These are phyloP conservation scores for Aleiodes alternator DNA, from an alignment of 2,888 invertebrate species.

Conservation along the genomic window DNA sequence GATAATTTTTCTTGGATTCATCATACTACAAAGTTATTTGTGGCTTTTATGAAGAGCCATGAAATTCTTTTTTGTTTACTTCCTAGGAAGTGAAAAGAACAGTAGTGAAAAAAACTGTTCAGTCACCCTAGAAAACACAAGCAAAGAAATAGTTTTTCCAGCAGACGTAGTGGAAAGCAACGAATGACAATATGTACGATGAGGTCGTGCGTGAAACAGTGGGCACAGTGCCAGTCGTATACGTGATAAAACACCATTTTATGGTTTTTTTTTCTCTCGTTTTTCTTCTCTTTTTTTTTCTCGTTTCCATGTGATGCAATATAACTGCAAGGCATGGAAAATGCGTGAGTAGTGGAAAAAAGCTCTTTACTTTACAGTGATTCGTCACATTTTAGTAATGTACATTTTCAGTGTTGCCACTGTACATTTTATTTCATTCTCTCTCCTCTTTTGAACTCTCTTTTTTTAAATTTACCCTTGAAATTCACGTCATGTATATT, in stretches of 20 bases:
- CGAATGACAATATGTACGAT: conserved; percentile 63
- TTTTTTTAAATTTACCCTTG: neutral
- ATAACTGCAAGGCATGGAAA: conserved; percentile 37
- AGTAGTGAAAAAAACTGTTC: neutral
- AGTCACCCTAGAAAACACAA: neutral
- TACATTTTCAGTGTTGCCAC: neutral
- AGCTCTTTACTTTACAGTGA: neutral
- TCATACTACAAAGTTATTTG: neutral
- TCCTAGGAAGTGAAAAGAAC: neutral
- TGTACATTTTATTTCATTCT: neutral
- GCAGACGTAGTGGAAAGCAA: conserved; percentile 71
- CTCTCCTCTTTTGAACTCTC: neutral
- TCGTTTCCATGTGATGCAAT: conserved; percentile 49
- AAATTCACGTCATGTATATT: neutral
- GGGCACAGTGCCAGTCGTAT: conserved; percentile 53
- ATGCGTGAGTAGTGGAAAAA: conserved; percentile 47
- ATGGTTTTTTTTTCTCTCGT: conserved; percentile 39
- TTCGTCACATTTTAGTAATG: conserved; percentile 1
- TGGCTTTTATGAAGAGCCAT: neutral
- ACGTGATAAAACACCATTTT: conserved; percentile 66
- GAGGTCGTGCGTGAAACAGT: conserved; percentile 63
- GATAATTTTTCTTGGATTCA: no score
- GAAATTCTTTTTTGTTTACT: neutral
- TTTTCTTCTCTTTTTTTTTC: no score
- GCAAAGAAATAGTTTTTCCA: conserved; percentile 71